Base-by-base conservation (phyloP, 2,797 vertebrate genomes). In the Cirrhinus mrigala region DNA sequence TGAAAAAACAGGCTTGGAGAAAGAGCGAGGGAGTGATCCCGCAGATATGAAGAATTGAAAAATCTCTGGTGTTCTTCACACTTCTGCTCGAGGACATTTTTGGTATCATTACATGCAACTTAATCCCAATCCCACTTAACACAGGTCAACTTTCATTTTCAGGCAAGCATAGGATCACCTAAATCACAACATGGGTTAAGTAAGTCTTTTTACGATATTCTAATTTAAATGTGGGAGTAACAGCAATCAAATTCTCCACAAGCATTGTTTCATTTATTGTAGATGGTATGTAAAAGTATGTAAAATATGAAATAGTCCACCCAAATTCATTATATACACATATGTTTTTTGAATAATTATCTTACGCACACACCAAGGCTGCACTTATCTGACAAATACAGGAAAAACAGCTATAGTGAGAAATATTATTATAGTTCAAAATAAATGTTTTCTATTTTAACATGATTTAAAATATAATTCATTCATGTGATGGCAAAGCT, bases 11-110 rank as follows among this genome's bases (percentile, higher is more conserved):
- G 29, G 84, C 56, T 74, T 46, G 22, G 77, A 64, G 74, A 69
- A 44, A 84, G 48, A 73, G 29, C 18, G 16, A 70, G 82, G 10
- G 4, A 48, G 54, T 58, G 33, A 74, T 85, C 29, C 84, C 1
- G 29, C 22, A 27, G 77, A 73, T 79, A 52, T 50, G 44, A 74
- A 74, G 77, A 85, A 85, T 80, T 85, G 68, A 69, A 85, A 83
- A 64, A 52, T 74, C 22, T 73, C 52, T 64, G 68, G 77, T 12
- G 66, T 73, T 73, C 27, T 71, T 85, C 44, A 52, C 46, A 80
- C 56, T 80, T 62, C 9, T 33, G 22, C 16, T 60, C 18, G 15
- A 71, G 40, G 76, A 48, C 66, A 73, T 33, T 70, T 20, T 18
- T 54, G 56, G 52, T 60, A 15, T 29, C 16, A 71, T 54, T 66